phyloP scores from a whole-genome alignment of 2,113 vertebrate genomes.

The Microtus pennsylvanicus region DNA sequence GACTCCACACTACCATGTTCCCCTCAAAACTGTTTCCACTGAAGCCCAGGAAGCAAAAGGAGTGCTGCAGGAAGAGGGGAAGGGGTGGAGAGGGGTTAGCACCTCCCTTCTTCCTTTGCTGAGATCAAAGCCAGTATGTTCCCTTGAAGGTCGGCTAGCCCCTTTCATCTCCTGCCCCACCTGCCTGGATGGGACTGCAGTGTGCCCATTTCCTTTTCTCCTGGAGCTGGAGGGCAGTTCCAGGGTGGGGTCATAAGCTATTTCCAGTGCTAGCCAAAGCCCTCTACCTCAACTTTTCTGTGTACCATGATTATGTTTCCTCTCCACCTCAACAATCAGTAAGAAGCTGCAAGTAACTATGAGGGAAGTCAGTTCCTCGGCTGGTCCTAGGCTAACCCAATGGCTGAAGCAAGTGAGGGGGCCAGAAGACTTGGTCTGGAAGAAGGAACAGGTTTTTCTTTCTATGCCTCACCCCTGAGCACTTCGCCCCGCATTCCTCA shows the following conservation, averaged over 20 bases:
- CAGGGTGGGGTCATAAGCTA: slow-evolving; percentile 67
- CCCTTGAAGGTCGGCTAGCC: slow-evolving; percentile 37
- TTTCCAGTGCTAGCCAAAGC: slow-evolving; percentile 76
- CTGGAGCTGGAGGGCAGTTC: slow-evolving; percentile 50
- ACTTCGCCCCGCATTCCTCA: not conserved
- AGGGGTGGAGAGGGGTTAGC: slow-evolving; percentile 41
- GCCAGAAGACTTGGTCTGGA: slow-evolving; percentile 8
- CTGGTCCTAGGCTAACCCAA: not conserved
- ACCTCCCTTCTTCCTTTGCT: slow-evolving; percentile 63
- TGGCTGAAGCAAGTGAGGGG: not conserved
- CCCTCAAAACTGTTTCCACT: slow-evolving; percentile 46
- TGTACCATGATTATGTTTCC: slow-evolving; percentile 73
- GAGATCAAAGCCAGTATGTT: slow-evolving; percentile 69
- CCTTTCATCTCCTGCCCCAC: slow-evolving; percentile 69
- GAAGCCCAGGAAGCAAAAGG: slow-evolving; percentile 62
- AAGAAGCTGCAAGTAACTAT: slow-evolving; percentile 51
- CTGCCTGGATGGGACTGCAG: slow-evolving; percentile 66
- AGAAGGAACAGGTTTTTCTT: slow-evolving; percentile 40
- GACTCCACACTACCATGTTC: not conserved
- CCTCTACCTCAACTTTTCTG: slow-evolving; percentile 61
- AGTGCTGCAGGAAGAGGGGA: not conserved
- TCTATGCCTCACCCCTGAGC: slow-evolving; percentile 8
- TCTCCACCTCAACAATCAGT: slow-evolving; percentile 48
- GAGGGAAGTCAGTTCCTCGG: slow-evolving; percentile 45
- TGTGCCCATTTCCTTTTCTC: slow-evolving; percentile 73